Evolutionary conservation across 2,797 vertebrate genomes (phyloP).

Genomic region (Alectoris magna): DNA sequence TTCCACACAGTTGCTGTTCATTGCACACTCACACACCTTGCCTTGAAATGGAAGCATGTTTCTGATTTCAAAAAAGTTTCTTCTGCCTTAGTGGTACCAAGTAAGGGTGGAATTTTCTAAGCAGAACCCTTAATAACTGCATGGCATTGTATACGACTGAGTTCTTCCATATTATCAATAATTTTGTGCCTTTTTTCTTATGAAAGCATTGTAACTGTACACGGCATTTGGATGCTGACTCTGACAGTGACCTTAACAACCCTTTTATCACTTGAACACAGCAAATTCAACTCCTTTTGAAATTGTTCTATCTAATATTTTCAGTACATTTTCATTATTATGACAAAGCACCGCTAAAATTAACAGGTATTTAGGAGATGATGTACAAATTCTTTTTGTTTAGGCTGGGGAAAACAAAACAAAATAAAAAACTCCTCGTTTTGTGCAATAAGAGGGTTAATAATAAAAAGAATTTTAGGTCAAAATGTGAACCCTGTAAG

Average conservation of each 20-base stretch:
- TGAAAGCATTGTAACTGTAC: background rate
- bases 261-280: background rate
- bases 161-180: background rate
- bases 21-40: background rate
- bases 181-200: background rate
- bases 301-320: background rate
- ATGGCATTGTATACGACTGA: rapidly evolving
- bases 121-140: background rate
- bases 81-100: background rate
- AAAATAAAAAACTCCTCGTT: background rate
- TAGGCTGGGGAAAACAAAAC: background rate
- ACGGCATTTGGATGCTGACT: background rate
- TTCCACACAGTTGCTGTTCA: background rate
- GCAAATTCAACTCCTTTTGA: background rate
- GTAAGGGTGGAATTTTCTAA: background rate
- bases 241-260: background rate
- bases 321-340: background rate
- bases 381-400: background rate
- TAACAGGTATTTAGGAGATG: background rate
- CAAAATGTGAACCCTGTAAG: background rate
- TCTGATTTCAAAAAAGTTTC: background rate
- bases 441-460: background rate
- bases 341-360: background rate
- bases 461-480: no score
- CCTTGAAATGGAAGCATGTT: background rate